Evolutionary conservation across 1,140 invertebrate species (phyloP), one percentile per base, ranked within the genome.

Genomic region (Sinonovacula constricta): DNA sequence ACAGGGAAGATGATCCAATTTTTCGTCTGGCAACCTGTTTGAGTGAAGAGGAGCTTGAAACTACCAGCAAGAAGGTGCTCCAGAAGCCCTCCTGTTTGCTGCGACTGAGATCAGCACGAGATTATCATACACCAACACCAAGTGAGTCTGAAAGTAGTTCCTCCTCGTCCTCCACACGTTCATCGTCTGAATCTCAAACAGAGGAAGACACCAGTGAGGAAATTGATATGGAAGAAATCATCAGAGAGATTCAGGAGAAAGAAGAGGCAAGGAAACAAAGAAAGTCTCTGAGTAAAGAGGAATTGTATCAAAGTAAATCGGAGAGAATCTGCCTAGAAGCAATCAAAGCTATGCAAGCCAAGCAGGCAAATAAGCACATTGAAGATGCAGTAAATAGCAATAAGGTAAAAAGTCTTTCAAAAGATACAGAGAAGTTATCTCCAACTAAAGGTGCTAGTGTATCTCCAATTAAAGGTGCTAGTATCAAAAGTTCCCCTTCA

Each of bases 21-120:
- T 97, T 96, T 92, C 92, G 93, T 65, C 94, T 97, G 86, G 94
- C 94, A 24, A 94, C 95, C 77, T 92, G 93, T 56, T 91, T 98
- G 4, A 53, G 33, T 49, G 60, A 49, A 28, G 60, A 77, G 56
- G 88, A 87, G 81, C 33, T 80, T 39, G 81, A 87, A 14, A 83
- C 87, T 12, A 87, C 86, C 24, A 83, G 75, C 36, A 90, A 88
- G 63, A 91, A 87, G 69, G 85, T 87, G 51, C 83, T 88, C 2
- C 70, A 79, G 45, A 67, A 76, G 30, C 81, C 87, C 79, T 7
- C 79, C 34, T 2, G 33, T 59, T 7, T 36, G 22, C 45, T 10
- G 18, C 39, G 39, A 10, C 18, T 45, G 39, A 45, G 39, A 18
- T 45, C 39, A 18, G 39, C 39, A 7, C 39, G 18, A 45, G 39